Evolutionary conservation across 2,797 vertebrate species (phyloP).

Genomic region (Cichlasoma orientale): DNA sequence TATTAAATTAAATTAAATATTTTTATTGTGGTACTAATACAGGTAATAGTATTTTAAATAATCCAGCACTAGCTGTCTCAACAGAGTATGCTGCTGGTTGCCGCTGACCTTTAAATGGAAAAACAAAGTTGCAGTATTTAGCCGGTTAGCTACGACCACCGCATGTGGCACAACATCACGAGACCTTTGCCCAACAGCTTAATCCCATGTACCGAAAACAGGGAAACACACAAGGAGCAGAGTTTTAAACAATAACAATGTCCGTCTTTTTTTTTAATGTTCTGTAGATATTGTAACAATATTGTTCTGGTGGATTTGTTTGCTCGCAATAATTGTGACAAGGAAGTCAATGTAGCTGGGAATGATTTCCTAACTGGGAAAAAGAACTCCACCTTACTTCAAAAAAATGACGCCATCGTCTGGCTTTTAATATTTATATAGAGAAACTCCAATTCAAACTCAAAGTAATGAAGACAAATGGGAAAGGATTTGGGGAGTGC

Average conservation of each 20-base stretch:
- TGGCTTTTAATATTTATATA: neutral
- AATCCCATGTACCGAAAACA: too few species aligned
- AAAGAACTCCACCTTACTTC: neutral
- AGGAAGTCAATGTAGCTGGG: neutral
- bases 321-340: neutral
- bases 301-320: too few species aligned
- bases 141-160: too few species aligned
- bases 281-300: too few species aligned
- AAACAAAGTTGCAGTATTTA: neutral
- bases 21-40: neutral
- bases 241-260: neutral
- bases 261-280: too few species aligned
- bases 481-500: neutral
- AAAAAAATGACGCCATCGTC: neutral
- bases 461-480: neutral
- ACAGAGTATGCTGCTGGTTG: neutral
- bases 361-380: neutral
- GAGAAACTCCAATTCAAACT: neutral
- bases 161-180: too few species aligned
- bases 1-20: neutral
- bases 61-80: too few species aligned
- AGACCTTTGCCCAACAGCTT: too few species aligned
- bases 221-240: neutral
- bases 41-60: too few species aligned
- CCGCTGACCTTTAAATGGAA: neutral